A percentile compares a stretch with the other conserved stretches of the same genome.
Conservation (phyloP, 2,797 vertebrate species). For the Ispidina lecontei region DNA sequence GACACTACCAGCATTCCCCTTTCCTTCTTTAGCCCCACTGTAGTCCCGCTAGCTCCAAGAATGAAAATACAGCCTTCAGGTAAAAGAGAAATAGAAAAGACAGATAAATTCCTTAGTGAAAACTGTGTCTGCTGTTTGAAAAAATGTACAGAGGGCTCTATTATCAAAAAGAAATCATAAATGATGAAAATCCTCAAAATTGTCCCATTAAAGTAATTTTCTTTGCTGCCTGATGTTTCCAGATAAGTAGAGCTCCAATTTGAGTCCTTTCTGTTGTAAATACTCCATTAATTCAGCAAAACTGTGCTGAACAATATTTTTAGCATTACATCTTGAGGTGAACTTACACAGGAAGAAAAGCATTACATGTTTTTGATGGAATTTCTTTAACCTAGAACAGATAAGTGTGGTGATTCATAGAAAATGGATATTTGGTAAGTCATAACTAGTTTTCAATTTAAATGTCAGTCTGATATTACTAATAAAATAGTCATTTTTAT, state of each 20-base stretch:
- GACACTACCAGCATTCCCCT: neutral
- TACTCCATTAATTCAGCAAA: slow-evolving; percentile 5
- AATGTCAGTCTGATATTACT: neutral
- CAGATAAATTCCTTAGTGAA: neutral
- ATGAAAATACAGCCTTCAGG: neutral
- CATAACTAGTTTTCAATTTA: neutral
- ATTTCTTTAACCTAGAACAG: neutral
- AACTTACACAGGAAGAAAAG: neutral
- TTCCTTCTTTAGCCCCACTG: neutral
- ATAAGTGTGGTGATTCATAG: neutral
- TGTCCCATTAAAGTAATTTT: slow-evolving; percentile 36
- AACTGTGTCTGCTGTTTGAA: neutral
- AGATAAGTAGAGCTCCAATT: neutral
- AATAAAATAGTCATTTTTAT: slow-evolving; percentile 5
- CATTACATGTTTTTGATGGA: neutral
- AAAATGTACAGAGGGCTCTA: neutral
- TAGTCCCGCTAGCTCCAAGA: neutral
- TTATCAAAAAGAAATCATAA: neutral
- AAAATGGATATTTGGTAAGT: neutral
- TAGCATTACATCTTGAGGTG: neutral
- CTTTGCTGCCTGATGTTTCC: neutral
- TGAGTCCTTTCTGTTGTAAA: neutral
- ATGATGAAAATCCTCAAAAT: slow-evolving; percentile 7
- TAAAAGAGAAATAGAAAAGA: neutral
- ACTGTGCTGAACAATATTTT: neutral